Evolutionary conservation across 1,140 invertebrate species (phyloP).

Genomic region (Vanessa atalanta): DNA sequence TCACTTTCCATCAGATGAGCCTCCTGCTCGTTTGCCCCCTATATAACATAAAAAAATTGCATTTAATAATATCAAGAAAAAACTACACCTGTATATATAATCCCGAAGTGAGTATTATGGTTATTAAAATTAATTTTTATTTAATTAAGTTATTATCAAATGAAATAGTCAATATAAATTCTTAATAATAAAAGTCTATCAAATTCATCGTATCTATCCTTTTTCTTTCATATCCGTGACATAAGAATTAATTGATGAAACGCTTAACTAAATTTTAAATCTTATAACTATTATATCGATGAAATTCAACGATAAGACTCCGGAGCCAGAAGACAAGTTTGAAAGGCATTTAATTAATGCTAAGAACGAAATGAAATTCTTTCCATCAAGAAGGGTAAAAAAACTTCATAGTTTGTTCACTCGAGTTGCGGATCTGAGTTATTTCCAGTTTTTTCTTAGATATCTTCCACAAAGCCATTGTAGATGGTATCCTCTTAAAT

Average conservation of each 20-base stretch:
- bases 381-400: slow-evolving; percentile 41
- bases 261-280: background rate
- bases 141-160: no score
- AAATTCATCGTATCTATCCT: background rate
- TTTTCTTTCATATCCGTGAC: background rate
- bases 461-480: slow-evolving; percentile 27
- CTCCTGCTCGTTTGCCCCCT: no score
- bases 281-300: slow-evolving; percentile 5
- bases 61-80: no score
- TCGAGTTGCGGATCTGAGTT: slow-evolving; percentile 26
- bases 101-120: no score
- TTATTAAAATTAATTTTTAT: no score
- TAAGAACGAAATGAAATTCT: slow-evolving; percentile 52
- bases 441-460: slow-evolving; percentile 28
- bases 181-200: no score
- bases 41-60: no score
- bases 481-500: slow-evolving; percentile 20
- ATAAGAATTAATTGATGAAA: background rate
- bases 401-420: slow-evolving; percentile 50
- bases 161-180: no score
- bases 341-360: slow-evolving; percentile 53
- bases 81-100: no score
- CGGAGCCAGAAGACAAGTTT: slow-evolving; percentile 10
- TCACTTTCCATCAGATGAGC: no score
- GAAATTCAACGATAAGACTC: slow-evolving; percentile 2